Base-by-base conservation (phyloP, 2,888 invertebrate genomes). In the Polietes domitor region DNA sequence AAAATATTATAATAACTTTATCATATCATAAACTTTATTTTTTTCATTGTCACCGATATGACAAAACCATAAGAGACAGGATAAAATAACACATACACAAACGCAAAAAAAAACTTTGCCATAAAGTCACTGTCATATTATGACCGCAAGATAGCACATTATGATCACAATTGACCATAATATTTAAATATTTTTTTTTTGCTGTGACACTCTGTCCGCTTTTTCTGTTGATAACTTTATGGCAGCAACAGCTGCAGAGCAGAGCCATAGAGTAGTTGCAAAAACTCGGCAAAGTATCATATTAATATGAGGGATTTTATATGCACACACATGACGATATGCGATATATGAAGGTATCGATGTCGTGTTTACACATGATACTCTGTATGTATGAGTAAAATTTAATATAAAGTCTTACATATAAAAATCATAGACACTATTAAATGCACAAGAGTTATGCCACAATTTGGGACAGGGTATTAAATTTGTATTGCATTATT, bases 91-190 rank as follows among this genome's bases (percentile, higher is more conserved):
- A 53, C 1, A 53, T 21, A 50, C 15, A 43, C 3, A 43, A 28
- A 28, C 24, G 7, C 47, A 78, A 72, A n/a, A n/a, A n/a, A n/a
- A 75, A 65, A 75, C 61, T 76, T 71, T 82, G 63, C 75, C n/a
- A 81, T 84, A 83, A 84, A 37, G 5, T 73, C 75, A 78, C 77
- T 87, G 85, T 86, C 88, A 82, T 86, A 87, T 77, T 84, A 86
- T 85, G 78, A 71, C 77, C 79, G 61, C 68, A 41, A 70, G 77
- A 87, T 86, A 87, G 85, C 80, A 87, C 85, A 87, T 87, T 79
- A 71, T 78, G 77, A 76, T 72, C 47, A 26, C 50, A 76, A 79
- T 24, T 68, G 68, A 41, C 68, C 43, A 68, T 68, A 43, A 41
- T 68, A 68, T 68, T 41, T 19, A 41, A 53, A 65, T 41, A 43